These are phyloP conservation scores for Leptopilina drosophilae DNA, from an alignment of 2,888 invertebrate species.

Conservation along the genomic window DNA sequence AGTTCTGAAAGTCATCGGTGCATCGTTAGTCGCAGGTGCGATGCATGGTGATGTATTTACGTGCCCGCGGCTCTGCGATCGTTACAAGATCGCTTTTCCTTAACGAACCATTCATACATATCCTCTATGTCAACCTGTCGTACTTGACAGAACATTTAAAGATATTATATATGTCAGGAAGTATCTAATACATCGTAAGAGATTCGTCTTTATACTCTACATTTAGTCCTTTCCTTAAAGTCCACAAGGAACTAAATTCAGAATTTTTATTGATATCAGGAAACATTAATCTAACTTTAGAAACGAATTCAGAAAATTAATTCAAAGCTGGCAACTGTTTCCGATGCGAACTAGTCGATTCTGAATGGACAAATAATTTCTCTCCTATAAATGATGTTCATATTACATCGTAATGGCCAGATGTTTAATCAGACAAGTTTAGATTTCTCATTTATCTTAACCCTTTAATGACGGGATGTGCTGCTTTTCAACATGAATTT, in stretches of 20 bases:
- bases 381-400: too few relatives aligned
- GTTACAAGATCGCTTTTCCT: conserved; percentile 50
- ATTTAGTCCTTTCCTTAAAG: neutral
- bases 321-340: neutral
- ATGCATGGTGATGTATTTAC: conserved; percentile 55
- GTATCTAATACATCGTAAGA: conserved; percentile 38
- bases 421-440: too few relatives aligned
- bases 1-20: conserved; percentile 62
- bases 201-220: conserved; percentile 42
- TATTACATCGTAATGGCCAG: too few relatives aligned
- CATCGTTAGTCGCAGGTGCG: conserved; percentile 63
- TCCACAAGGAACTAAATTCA: neutral
- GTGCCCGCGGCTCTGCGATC: conserved; percentile 52
- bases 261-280: neutral
- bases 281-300: neutral
- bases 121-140: conserved; percentile 56
- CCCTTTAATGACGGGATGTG: too few relatives aligned
- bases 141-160: conserved; percentile 51
- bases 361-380: too few relatives aligned
- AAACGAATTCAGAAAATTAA: neutral
- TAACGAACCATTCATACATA: conserved; percentile 67
- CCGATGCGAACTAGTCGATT: too few relatives aligned
- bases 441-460: too few relatives aligned
- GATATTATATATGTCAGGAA: conserved; percentile 35
- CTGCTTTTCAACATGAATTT: too few relatives aligned